Base-by-base conservation (phyloP, 1,140 invertebrate species). In the Scaptomyza pallida region DNA sequence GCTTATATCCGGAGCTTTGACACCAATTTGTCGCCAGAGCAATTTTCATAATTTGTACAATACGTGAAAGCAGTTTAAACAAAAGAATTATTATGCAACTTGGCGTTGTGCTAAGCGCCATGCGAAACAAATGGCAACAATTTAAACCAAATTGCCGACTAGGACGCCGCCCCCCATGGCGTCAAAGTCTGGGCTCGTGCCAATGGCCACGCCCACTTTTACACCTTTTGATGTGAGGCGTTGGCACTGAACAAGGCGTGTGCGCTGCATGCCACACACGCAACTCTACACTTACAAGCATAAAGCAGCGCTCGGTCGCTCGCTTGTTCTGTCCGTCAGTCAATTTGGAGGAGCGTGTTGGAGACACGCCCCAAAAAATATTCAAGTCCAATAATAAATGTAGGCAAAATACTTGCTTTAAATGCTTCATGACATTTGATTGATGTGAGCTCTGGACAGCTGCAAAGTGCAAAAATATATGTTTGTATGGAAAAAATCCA, bases 51-150 rank as follows among this genome's bases (percentile, higher is more conserved):
- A 82, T 83, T 82, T 82, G 78, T 68, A 63, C 75, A 71, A 77
- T 52, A 67, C 64, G 61, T 57, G 9, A 65, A 55, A 77, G 60
- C 72, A 73, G 75, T 73, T 81, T 76, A 73, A 81, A 74, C 64
- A 68, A 77, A 81, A 77, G 77, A 72, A 78, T 61, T 82, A 72
- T 72, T 82, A 72, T 78, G 79, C 79, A 78, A 72, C 56, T 30
- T 63, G 41, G 43, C 44, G 51, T 57, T 62, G 67, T 63, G 59
- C 72, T 76, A 73, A 82, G 71, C 70, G 78, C 64, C 74, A 48
- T 71, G 56, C 72, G 23, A 67, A 76, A 83, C 80, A 83, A 83
- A 83, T 83, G 80, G 80, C 80, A 83, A 83, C 80, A 85, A 83
- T 83, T 83, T 85, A 78, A 83, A 82, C 62, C 72, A 83, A 83